These are phyloP conservation scores for Datnioides undecimradiatus DNA, from an alignment of 2,113 vertebrate species.

Conservation along the genomic window DNA sequence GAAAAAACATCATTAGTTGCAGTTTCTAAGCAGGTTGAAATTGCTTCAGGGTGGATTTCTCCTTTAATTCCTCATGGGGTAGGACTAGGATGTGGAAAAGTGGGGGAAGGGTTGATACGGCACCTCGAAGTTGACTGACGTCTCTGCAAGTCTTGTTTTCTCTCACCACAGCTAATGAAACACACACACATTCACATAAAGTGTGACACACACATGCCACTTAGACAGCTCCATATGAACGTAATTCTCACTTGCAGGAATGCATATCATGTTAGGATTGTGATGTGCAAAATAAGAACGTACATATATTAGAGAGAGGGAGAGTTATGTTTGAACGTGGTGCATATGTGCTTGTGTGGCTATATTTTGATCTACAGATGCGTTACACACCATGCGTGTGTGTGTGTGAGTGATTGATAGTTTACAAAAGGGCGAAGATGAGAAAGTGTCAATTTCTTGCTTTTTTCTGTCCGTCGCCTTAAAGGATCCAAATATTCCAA, in stretches of 20 bases:
- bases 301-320: too few species aligned
- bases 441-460: neutral
- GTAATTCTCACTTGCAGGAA: constrained; percentile 27
- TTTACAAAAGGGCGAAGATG: constrained; percentile 1
- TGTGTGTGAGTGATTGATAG: neutral
- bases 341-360: neutral
- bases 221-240: neutral
- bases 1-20: neutral
- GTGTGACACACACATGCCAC: neutral
- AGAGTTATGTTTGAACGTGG: neutral
- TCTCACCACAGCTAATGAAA: constrained; percentile 11
- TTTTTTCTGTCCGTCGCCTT: constrained; percentile 25
- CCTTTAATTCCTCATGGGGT: neutral
- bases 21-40: constrained; percentile 7
- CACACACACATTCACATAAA: constrained; percentile 9
- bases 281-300: neutral
- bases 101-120: constrained; percentile 23
- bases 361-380: neutral
- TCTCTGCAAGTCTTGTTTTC: neutral
- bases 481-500: constrained; percentile 51
- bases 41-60: constrained; percentile 18
- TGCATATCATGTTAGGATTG: constrained; percentile 20
- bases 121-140: constrained; percentile 12
- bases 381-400: neutral
- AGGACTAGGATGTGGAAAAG: neutral